Evolutionary conservation across 2,797 vertebrate species (phyloP), one percentile per base, ranked within the genome.

Genomic region (Coregonus suidteri): DNA sequence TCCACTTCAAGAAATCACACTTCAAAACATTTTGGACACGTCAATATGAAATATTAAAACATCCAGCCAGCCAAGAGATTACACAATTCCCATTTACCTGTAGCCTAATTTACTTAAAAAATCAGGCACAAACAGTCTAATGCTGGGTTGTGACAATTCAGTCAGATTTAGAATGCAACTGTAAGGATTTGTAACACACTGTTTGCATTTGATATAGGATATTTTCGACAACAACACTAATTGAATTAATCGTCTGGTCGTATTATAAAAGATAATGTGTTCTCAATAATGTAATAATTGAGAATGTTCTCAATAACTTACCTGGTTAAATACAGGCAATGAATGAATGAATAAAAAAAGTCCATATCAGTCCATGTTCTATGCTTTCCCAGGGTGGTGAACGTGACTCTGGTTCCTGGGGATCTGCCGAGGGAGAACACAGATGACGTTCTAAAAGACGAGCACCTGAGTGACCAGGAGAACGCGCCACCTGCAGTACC

Each of bases 381-480:
- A 16, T 20, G 18, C 16, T 54, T 35, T 30, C 13, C 37, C 78
- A 97, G 96, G 67, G 94, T 96, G 87, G 94, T 97, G 77, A 96
- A 96, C 1, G 93, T 96, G 84, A 96, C 95, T 0, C 95, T 94
- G 0, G 90, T 96, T 71, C 95, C 96, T 0, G 96, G 96, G 6
- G 96, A 97, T 81, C 81, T 95, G 77, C 94, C 95, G 62, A 93
- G 95, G 72, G 96, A 96, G 86, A 96, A 96, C 90, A 96, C 96
- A 0, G 96, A 96, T 66, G 96, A 96, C 7, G 96, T 96, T 80
- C 91, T 96, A 0, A 95, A 96, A 91, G 96, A 96, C 53, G 96
- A 97, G 88, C 96, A 96, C 86, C 86, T 97, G 76, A 96, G 96
- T 73, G 96, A 97, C 85, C 96, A 96, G 84, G 96, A 97, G 91